Percentiles rank a stretch among this genome's conserved stretches.
These are phyloP conservation scores for Momotus momota DNA, from an alignment of 2,797 vertebrate genomes.

Conservation along the genomic window DNA sequence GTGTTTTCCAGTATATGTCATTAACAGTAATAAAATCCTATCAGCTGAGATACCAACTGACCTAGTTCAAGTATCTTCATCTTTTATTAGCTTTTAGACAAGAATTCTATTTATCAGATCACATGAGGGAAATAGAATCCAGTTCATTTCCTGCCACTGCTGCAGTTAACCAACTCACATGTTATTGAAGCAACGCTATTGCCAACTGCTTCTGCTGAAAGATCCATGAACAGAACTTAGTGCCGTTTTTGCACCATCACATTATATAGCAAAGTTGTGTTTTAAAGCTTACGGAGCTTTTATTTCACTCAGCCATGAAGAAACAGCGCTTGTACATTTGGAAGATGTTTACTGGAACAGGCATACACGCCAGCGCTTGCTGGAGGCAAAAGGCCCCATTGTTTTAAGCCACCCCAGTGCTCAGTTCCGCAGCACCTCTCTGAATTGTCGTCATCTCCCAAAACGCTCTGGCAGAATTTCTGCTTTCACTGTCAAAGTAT, in stretches of 20 bases:
- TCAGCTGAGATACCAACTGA: not conserved
- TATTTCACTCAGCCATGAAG: conserved; percentile 15
- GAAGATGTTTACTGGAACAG: not conserved
- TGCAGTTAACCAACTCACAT: not conserved
- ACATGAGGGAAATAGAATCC: not conserved
- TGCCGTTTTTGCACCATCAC: not conserved
- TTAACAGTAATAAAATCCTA: not conserved
- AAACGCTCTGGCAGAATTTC: not conserved
- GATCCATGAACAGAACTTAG: not conserved
- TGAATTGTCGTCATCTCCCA: not conserved
- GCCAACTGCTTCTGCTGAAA: not conserved
- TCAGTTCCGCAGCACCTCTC: not conserved
- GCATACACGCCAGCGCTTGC: not conserved
- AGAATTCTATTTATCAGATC: not conserved
- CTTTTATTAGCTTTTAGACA: not conserved
- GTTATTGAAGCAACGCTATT: not conserved
- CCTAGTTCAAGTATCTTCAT: not conserved
- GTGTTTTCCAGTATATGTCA: not conserved
- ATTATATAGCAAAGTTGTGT: not conserved
- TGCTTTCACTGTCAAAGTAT: not conserved
- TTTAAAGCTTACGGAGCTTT: conserved; percentile 13
- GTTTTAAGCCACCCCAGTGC: not conserved
- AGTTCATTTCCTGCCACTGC: not conserved
- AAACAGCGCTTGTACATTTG: not conserved
- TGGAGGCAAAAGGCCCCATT: not conserved